Evolutionary conservation across 2,888 invertebrate genomes (phyloP).

Genomic region (Spatulosminthurus flaviceps): DNA sequence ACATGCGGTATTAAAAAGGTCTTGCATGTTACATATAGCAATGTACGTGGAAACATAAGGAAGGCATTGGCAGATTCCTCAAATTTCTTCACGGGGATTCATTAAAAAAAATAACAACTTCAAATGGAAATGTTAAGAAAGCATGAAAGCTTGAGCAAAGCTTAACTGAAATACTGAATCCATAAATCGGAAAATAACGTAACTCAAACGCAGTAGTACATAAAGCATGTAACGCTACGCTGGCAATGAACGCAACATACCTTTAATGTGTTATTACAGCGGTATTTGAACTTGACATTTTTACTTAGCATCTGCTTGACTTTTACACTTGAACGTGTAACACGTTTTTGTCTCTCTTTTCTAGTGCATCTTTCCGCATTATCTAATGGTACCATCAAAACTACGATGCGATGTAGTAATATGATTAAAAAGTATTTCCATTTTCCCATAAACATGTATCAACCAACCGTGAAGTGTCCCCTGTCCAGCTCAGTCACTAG

Average conservation of each 20-base stretch:
- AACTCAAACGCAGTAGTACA: constrained; percentile 4
- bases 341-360: neutral
- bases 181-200: constrained; percentile 14
- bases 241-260: no score
- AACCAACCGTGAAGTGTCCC: neutral
- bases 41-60: no score
- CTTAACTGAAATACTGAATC: neutral
- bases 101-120: neutral
- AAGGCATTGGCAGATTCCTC: neutral
- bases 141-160: neutral
- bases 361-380: neutral
- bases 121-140: constrained; percentile 9
- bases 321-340: neutral
- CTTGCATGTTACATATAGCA: no score
- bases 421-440: neutral
- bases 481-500: neutral
- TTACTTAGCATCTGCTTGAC: constrained; percentile 2
- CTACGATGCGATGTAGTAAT: neutral
- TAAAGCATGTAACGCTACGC: neutral
- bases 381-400: neutral
- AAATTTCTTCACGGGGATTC: neutral
- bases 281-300: constrained; percentile 8
- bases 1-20: no score
- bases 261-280: neutral
- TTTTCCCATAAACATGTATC: neutral